Base-by-base conservation (phyloP, 2,888 invertebrate species). In the Crioceris asparagi region DNA sequence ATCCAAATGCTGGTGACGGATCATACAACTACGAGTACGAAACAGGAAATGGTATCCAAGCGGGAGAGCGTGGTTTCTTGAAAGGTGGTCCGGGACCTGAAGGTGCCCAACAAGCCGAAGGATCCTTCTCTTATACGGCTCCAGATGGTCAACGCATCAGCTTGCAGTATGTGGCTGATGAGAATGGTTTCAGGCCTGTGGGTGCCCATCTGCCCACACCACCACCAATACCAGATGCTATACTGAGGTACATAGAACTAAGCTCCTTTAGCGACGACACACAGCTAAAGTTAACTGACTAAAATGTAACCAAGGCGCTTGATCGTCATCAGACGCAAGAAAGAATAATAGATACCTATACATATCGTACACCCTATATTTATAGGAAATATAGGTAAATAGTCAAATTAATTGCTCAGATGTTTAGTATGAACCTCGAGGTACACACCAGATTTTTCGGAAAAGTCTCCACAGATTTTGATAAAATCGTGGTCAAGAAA, bases 141-240 rank as follows among this genome's bases (percentile, higher is more conserved):
- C 72, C 74, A 2, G 74, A 75, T 45, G 76, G 74, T 0, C 68
- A 68, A 11, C 60, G 64, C 1, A 71, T 72, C 58, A 66, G 70
- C 1, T 62, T 75, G 19, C 65, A 65, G 2, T 74, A 74, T 49
- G 66, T 66, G 0, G 74, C 75, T 35, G 75, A 74, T 44, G 74
- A 74, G 53, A 62, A 72, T 39, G 75, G 75, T 2, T 75, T 72
- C 60, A 62, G 65, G 27, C 65, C 74, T 1, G 59, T 65, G 29
- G 75, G 74, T 0, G 68, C 65, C 0, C 74, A 75, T 48, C 53
- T 75, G 25, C 75, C 74, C 5, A 74, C 73, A 0, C 69, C 74
- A 0, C 74, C 74, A 1, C 74, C 74, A 8, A 73, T 75, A 44
- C 74, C 75, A 2, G 72, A 70, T 36, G 72, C 68, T 17, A 74